phyloP scores from a whole-genome alignment of 35 echinoderm and acorn worm genomes.

The Acanthaster planci region DNA sequence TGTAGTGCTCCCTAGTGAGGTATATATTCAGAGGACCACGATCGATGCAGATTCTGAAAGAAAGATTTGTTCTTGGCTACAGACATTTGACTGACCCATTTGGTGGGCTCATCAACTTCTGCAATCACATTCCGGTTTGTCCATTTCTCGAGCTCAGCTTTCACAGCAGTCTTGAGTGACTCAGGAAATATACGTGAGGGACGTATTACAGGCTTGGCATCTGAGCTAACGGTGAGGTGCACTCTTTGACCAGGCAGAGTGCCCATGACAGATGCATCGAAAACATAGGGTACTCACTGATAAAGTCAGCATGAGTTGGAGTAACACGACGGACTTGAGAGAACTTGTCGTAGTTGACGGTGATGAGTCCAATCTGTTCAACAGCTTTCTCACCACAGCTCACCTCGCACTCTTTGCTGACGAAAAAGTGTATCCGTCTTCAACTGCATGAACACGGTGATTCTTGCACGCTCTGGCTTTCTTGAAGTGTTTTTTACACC shows the following conservation, averaged over 20 bases:
- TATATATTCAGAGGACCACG: constrained; percentile 48
- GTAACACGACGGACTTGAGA: constrained; percentile 6
- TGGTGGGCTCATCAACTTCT: constrained; percentile 12
- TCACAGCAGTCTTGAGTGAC: constrained; percentile 12
- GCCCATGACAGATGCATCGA: background rate
- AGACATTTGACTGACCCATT: constrained; percentile 39
- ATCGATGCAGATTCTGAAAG: constrained; percentile 62
- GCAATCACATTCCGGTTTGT: background rate
- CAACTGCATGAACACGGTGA: constrained; percentile 14
- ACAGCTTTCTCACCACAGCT: background rate
- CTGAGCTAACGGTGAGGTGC: background rate
- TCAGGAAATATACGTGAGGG: constrained; percentile 33
- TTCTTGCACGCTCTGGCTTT: background rate
- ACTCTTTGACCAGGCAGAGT: constrained; percentile 24
- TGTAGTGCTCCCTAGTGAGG: constrained; percentile 68
- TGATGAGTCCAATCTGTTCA: constrained; percentile 36
- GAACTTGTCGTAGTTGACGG: constrained; percentile 35
- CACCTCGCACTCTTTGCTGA: background rate
- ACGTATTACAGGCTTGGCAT: background rate
- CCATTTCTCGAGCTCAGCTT: background rate
- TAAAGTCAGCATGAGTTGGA: too few relatives aligned
- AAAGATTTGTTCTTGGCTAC: constrained; percentile 32
- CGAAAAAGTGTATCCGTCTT: background rate
- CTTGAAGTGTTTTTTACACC: background rate
- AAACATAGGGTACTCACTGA: constrained; percentile 31